Evolutionary conservation across 2,888 invertebrate species (phyloP).

Genomic region (Anarsia innoxiella): DNA sequence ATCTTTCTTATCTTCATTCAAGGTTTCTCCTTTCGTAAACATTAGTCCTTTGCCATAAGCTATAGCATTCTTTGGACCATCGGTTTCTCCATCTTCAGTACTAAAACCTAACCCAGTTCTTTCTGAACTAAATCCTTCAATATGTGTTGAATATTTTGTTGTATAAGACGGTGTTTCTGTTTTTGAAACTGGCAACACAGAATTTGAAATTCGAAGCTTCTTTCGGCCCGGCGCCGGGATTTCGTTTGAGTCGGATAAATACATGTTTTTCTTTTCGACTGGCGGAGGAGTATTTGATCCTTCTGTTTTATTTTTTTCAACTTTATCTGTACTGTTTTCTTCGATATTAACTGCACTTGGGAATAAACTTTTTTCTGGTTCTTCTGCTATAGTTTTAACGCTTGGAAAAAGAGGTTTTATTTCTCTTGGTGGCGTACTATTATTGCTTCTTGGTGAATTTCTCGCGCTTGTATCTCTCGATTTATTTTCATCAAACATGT

Average conservation of each 20-base stretch:
- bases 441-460: constrained; percentile 34
- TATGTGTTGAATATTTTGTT: constrained; percentile 61
- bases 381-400: constrained; percentile 31
- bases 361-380: constrained; percentile 22
- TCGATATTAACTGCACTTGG: constrained; percentile 31
- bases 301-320: no score
- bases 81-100: constrained; percentile 30
- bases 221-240: constrained; percentile 39
- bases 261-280: constrained; percentile 55
- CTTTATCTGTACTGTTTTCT: constrained; percentile 28
- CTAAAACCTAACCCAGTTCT: constrained; percentile 67
- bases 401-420: constrained; percentile 25
- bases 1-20: constrained; percentile 57
- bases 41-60: constrained; percentile 59
- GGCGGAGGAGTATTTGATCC: constrained; percentile 16
- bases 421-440: constrained; percentile 33
- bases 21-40: constrained; percentile 70
- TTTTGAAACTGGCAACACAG: constrained; percentile 52
- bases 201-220: constrained; percentile 62
- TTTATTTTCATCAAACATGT: constrained; percentile 31
- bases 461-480: constrained; percentile 29
- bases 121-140: constrained; percentile 62
- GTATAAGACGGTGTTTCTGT: constrained; percentile 52
- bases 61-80: constrained; percentile 49
- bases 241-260: constrained; percentile 42